Evolutionary conservation across 2,113 vertebrate genomes (phyloP).

Genomic region (Ctenodactylus gundi): DNA sequence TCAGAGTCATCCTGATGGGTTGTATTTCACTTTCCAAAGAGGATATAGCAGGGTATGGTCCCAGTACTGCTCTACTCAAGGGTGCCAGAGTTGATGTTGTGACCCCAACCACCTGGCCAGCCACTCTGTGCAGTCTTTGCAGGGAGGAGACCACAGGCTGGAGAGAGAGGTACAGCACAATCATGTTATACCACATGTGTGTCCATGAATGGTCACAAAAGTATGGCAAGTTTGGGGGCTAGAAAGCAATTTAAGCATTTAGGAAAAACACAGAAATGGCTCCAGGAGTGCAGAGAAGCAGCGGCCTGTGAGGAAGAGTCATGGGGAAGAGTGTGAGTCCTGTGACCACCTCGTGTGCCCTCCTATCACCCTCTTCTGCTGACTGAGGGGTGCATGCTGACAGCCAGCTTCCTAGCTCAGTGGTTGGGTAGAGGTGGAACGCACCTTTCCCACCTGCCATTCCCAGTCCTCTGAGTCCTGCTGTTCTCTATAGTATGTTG

Average conservation of each 20-base stretch:
- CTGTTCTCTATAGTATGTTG: not conserved
- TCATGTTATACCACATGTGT: not conserved
- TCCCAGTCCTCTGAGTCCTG: not conserved
- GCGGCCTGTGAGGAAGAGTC: not conserved
- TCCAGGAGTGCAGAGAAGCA: not conserved
- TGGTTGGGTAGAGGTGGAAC: not conserved
- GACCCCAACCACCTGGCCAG: not conserved
- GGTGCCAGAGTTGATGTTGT: not conserved
- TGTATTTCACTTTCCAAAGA: not conserved
- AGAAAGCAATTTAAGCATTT: not conserved
- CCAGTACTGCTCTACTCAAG: not conserved
- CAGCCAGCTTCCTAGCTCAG: not conserved
- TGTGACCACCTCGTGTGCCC: not conserved
- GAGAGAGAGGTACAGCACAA: not conserved
- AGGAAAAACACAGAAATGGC: not conserved
- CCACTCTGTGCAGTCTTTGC: not conserved
- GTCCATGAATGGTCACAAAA: not conserved
- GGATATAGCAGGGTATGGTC: too few species aligned
- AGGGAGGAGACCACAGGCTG: not conserved
- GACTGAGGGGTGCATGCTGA: too few species aligned
- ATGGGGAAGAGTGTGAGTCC: not conserved
- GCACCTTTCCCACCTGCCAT: not conserved
- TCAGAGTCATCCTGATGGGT: not conserved
- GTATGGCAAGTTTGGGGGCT: not conserved
- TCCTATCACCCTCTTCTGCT: too few species aligned